A percentile compares a stretch with the other conserved stretches of the same genome.
Evolutionary conservation across 2,797 vertebrate genomes (phyloP).

Genomic region (Clarias fuscus): DNA sequence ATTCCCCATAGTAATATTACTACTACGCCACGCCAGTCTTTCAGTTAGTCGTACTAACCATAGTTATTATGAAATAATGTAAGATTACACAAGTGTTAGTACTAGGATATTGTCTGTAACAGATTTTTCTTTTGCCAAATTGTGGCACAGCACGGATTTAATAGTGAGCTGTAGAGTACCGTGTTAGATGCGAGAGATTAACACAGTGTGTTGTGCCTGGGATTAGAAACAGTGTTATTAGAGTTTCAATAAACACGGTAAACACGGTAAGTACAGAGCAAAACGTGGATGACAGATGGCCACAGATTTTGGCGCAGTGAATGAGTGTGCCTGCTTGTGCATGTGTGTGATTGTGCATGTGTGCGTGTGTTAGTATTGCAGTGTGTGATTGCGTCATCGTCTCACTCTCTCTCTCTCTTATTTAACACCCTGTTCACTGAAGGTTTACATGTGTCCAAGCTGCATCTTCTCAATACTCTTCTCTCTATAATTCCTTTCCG

Average conservation of each 20-base stretch:
- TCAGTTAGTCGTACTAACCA: not conserved
- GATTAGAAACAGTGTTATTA: slow-evolving; percentile 38
- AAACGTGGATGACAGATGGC: slow-evolving; percentile 52
- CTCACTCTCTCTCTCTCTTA: slow-evolving; percentile 23
- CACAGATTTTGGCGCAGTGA: slow-evolving; percentile 46
- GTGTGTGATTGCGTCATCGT: slow-evolving; percentile 31
- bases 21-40: not conserved
- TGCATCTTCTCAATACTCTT: slow-evolving; percentile 15
- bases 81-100: not conserved
- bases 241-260: slow-evolving; percentile 47
- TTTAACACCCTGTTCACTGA: slow-evolving; percentile 22
- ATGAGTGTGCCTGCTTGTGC: slow-evolving; percentile 20
- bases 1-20: not conserved
- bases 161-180: not conserved
- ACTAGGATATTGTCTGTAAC: not conserved
- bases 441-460: slow-evolving; percentile 20
- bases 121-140: not conserved
- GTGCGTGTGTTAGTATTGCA: slow-evolving; percentile 23
- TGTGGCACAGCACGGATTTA: not conserved
- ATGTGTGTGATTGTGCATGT: slow-evolving; percentile 27
- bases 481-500: not conserved
- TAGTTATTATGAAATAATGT: not conserved
- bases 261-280: slow-evolving; percentile 40
- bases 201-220: slow-evolving; percentile 18
- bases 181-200: not conserved